Percentiles rank a stretch among this genome's conserved stretches.
phyloP scores from a whole-genome alignment of 2,888 invertebrate species.

The Cataglyphis livida region DNA sequence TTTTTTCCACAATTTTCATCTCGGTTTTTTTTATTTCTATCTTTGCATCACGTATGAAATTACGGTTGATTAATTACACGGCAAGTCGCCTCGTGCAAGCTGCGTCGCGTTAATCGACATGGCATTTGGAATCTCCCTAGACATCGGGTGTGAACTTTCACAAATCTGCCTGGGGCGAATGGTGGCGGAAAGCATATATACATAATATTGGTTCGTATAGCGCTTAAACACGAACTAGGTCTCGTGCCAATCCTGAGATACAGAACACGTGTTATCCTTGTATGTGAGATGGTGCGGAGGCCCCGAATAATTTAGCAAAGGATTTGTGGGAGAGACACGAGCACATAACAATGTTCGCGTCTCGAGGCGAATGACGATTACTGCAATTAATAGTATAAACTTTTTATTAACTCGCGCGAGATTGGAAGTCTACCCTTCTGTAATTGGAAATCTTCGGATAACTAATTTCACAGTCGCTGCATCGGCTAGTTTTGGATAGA shows the following conservation, averaged over 20 bases:
- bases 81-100: neutral
- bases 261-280: slow-evolving; percentile 29
- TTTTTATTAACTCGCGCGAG: neutral
- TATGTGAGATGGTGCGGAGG: neutral
- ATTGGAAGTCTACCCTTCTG: slow-evolving; percentile 21
- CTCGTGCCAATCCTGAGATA: slow-evolving; percentile 40
- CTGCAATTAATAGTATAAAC: slow-evolving; percentile 5
- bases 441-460: slow-evolving; percentile 15
- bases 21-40: neutral
- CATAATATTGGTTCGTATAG: slow-evolving; percentile 52
- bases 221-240: slow-evolving; percentile 60
- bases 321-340: neutral
- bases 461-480: slow-evolving; percentile 9
- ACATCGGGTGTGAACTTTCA: slow-evolving; percentile 39
- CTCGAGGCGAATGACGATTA: neutral
- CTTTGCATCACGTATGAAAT: neutral
- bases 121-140: slow-evolving; percentile 38
- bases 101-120: slow-evolving; percentile 42
- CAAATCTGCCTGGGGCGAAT: slow-evolving; percentile 7
- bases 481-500: neutral
- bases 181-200: neutral
- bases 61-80: neutral
- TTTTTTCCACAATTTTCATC: too few relatives aligned
- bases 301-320: neutral
- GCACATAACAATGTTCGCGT: neutral